Conservation (phyloP, 2,113 vertebrate species). For the Chauna torquata region DNA sequence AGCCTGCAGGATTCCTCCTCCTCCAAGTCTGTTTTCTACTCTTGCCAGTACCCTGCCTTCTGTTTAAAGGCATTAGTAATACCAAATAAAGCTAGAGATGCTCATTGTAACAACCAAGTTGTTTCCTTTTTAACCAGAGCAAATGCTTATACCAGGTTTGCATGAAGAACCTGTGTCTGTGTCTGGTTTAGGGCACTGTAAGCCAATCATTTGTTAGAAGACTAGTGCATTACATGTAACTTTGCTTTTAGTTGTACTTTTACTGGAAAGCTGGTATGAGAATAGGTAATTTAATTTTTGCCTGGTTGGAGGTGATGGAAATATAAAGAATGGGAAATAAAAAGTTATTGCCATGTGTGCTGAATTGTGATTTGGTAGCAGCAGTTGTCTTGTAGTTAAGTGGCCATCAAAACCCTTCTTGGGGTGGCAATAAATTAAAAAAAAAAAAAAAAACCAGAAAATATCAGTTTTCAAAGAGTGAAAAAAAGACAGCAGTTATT, state of each 20-base stretch:
- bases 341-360: constrained; percentile 63
- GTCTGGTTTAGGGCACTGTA: constrained; percentile 52
- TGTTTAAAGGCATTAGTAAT: constrained; percentile 72
- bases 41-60: constrained; percentile 69
- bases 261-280: constrained; percentile 62
- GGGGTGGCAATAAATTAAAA: constrained; percentile 16
- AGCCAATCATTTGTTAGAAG: constrained; percentile 73
- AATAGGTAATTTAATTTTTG: constrained; percentile 66
- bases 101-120: constrained; percentile 75
- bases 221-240: constrained; percentile 46
- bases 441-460: constrained; percentile 12
- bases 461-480: constrained; percentile 65
- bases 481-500: constrained; percentile 45
- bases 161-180: constrained; percentile 70
- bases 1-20: constrained; percentile 56
- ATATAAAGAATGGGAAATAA: constrained; percentile 51
- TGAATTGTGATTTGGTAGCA: constrained; percentile 45
- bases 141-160: constrained; percentile 70
- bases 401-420: constrained; percentile 42
- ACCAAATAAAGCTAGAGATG: constrained; percentile 74
- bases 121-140: constrained; percentile 77
- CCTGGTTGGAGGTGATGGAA: constrained; percentile 67
- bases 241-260: constrained; percentile 65
- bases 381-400: constrained; percentile 49
- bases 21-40: constrained; percentile 60